Evolutionary conservation across 2,113 vertebrate genomes (phyloP).

Genomic region (Nerophis ophidion): DNA sequence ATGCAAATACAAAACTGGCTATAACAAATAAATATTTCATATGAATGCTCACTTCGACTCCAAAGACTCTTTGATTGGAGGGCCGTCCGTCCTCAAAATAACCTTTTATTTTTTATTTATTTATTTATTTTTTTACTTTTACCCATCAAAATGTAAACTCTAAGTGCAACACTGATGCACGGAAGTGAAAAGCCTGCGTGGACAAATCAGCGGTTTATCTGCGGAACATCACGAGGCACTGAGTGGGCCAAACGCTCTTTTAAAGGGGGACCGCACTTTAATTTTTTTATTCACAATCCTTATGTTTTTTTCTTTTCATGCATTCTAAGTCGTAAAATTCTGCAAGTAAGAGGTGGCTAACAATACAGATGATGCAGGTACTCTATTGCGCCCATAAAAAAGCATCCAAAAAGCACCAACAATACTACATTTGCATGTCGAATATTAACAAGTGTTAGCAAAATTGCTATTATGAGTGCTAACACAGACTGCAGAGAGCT

Average conservation of each 20-base stretch:
- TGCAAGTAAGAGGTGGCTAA: no score
- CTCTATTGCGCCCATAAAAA: no score
- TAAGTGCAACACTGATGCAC: slow-evolving; percentile 98
- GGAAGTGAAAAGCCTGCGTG: slow-evolving; percentile 71
- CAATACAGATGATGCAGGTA: no score
- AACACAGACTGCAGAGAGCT: no score
- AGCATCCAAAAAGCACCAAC: no score
- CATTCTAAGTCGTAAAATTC: no score
- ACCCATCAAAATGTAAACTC: slow-evolving; percentile 99
- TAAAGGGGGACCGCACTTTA: no score
- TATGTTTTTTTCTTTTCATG: no score
- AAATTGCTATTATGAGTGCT: no score
- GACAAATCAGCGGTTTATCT: slow-evolving; percentile 55
- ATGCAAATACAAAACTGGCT: slow-evolving; percentile 96
- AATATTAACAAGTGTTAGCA: no score
- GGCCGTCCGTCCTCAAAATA: slow-evolving; percentile 82
- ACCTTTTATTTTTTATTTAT: slow-evolving; percentile 73
- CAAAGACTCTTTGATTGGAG: slow-evolving; percentile 80
- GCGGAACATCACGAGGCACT: slow-evolving; percentile 18
- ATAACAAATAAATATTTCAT: slow-evolving; percentile 99
- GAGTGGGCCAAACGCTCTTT: not conserved
- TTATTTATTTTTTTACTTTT: slow-evolving; percentile 75
- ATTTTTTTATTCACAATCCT: no score
- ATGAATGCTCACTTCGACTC: slow-evolving; percentile 97
- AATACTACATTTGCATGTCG: no score